Base-by-base conservation (phyloP, 2,888 invertebrate species). In the Sarcophaga variegata region DNA sequence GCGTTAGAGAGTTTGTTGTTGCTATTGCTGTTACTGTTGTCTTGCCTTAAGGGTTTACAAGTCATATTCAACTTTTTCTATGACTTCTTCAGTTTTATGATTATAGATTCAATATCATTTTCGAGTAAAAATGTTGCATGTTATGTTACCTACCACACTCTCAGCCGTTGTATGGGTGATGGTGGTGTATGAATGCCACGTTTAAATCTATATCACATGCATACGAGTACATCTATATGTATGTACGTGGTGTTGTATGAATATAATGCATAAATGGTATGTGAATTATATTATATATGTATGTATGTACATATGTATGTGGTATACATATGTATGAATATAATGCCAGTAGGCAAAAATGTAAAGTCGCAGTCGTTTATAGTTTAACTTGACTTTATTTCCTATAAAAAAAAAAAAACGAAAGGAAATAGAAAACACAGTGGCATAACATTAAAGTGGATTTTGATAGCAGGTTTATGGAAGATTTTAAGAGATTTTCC, bases 61-160 rank as follows among this genome's bases (percentile, higher is more conserved):
- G 83, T 74, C 86, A 77, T 80, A 80, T 72, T 67, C 64, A 27
- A 47, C 63, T 22, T 81, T 82, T 80, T 59, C 25, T 80, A 78
- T 67, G 49, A 72, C 75, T 71, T 82, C 75, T 80, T 76, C 62
- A 71, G 70, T 76, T 83, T 72, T 78, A 81, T 83, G 86, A 83
- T 86, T 76, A 83, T 79, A 63, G 71, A 86, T 86, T 86, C 76
- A 82, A 83, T 80, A 83, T 81, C 63, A 63, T 63, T 37, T 77
- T 45, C 25, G 8, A 37, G 37, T 37, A 37, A 37, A 69, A 86
- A 74, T 81, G 83, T 69, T 72, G 77, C 80, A 66, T 47, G 63
- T 11, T 79, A 70, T 59, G 37, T 66, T 49, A 60, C 20, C 20
- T 20, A 20, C 64, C 59, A 83, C 47, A 27, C 66, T 17, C 17